Percentiles rank a stretch among this genome's conserved stretches.
Evolutionary conservation across 2,797 vertebrate species (phyloP).

Genomic region (Champsocephalus esox): DNA sequence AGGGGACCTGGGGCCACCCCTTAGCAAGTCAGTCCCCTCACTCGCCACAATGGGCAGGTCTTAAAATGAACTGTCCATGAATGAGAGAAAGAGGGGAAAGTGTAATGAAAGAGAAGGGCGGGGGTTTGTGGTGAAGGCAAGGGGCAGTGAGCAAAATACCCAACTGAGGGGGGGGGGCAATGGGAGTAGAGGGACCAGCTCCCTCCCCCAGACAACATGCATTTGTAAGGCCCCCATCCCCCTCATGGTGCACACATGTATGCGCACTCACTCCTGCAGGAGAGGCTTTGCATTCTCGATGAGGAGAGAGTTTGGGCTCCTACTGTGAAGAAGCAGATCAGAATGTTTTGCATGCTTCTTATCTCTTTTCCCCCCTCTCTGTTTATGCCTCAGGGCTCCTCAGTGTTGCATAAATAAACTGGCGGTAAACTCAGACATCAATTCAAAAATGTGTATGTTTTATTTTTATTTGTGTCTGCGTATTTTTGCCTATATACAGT

Average conservation of each 20-base stretch:
- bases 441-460: conserved; percentile 3
- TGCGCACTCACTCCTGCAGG: conserved; percentile 46
- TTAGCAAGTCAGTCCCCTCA: conserved; percentile 79
- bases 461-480: conserved; percentile 29
- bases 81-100: conserved; percentile 43
- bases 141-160: conserved; percentile 64
- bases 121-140: conserved; percentile 44
- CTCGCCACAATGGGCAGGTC: conserved; percentile 79
- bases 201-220: conserved; percentile 72
- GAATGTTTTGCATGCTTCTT: conserved; percentile 62
- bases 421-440: conserved; percentile 45
- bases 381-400: conserved; percentile 25
- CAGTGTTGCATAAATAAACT: conserved; percentile 46
- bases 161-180: conserved; percentile 52
- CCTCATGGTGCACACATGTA: conserved; percentile 39
- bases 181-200: conserved; percentile 61
- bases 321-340: conserved; percentile 72
- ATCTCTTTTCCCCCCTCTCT: conserved; percentile 34
- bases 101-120: conserved; percentile 13
- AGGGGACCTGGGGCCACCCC: conserved; percentile 81
- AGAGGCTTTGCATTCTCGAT: conserved; percentile 85
- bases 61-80: conserved; percentile 79
- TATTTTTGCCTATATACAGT: conserved; percentile 26
- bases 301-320: conserved; percentile 70
- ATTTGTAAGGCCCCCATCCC: conserved; percentile 77